A percentile compares a stretch with the other conserved stretches of the same genome.
phyloP scores from a whole-genome alignment of 2,113 vertebrate genomes.

The Cyanoderma ruficeps region DNA sequence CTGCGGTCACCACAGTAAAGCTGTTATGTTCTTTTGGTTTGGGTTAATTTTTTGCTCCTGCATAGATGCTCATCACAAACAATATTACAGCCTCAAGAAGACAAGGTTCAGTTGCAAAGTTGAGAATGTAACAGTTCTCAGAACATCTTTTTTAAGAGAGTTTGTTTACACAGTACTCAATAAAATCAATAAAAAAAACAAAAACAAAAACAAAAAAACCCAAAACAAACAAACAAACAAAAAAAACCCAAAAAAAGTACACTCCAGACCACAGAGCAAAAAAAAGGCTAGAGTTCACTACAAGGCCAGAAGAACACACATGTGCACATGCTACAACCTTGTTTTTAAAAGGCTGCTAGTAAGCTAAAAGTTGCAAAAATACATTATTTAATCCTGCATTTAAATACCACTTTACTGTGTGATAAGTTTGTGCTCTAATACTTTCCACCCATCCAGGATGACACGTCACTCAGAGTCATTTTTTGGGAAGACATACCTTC shows the following conservation, averaged over 20 bases:
- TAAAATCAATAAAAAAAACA: too few relatives aligned
- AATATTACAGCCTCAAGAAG: neutral
- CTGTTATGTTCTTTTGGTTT: neutral
- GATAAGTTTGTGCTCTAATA: neutral
- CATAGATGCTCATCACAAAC: constrained; percentile 35
- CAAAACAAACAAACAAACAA: too few relatives aligned
- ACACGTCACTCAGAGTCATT: neutral
- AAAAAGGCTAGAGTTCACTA: neutral
- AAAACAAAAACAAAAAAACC: too few relatives aligned
- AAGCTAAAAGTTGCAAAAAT: neutral
- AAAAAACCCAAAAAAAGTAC: too few relatives aligned
- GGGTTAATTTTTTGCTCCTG: constrained; percentile 14
- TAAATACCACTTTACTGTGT: neutral
- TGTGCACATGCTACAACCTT: neutral
- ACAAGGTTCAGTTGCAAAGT: constrained; percentile 9
- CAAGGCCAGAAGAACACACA: neutral
- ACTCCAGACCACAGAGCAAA: neutral
- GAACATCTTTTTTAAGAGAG: neutral
- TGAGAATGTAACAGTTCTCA: neutral
- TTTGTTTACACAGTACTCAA: constrained; percentile 12
- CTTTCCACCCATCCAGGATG: neutral
- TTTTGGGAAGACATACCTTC: neutral
- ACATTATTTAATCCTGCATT: neutral
- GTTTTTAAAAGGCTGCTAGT: neutral
- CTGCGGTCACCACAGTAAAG: neutral